These are phyloP conservation scores for Mirounga angustirostris DNA, from an alignment of 2,113 vertebrate species.

Conservation along the genomic window DNA sequence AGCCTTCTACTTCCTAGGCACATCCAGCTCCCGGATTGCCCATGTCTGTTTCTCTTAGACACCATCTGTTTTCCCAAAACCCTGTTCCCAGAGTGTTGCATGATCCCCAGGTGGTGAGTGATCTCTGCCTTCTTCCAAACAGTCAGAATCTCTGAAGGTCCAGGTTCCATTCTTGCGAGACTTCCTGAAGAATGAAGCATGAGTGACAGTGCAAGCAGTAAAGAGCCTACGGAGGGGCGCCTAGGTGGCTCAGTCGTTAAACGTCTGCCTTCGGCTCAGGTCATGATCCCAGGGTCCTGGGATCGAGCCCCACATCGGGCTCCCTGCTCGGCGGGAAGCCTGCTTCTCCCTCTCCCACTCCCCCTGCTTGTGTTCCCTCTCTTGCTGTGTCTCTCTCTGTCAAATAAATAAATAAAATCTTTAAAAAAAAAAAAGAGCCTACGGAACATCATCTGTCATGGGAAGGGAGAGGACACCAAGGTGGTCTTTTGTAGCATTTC, in stretches of 20 bases:
- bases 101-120: not conserved
- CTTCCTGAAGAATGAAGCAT: not conserved
- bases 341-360: too few relatives aligned
- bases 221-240: constrained; percentile 25
- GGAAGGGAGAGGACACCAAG: not conserved
- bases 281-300: too few relatives aligned
- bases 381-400: too few relatives aligned
- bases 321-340: too few relatives aligned
- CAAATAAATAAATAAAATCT: too few relatives aligned
- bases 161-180: not conserved
- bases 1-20: too few relatives aligned
- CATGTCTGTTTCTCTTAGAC: not conserved
- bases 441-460: constrained; percentile 25
- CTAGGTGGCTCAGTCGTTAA: too few relatives aligned
- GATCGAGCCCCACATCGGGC: too few relatives aligned
- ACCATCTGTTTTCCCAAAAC: not conserved
- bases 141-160: not conserved
- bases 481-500: constrained; percentile 21
- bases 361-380: too few relatives aligned
- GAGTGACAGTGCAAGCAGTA: constrained; percentile 45
- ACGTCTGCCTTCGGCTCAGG: too few relatives aligned
- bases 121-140: not conserved
- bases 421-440: not conserved
- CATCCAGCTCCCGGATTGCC: not conserved
- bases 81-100: not conserved